A percentile compares a stretch with the other conserved stretches of the same genome.
These are phyloP conservation scores for Aphis gossypii DNA, from an alignment of 1,140 invertebrate genomes.

Conservation along the genomic window DNA sequence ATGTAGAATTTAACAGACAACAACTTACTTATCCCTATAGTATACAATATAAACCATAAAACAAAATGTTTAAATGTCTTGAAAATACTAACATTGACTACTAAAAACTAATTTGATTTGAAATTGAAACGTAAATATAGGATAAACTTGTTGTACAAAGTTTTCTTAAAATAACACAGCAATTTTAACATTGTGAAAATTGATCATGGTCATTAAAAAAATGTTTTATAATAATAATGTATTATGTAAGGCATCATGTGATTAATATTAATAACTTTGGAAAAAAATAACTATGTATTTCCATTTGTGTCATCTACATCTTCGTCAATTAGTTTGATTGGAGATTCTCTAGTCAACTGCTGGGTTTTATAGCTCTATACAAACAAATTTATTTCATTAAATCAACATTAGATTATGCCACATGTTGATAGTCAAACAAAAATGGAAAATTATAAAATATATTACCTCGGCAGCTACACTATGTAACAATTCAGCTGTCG, in stretches of 20 bases:
- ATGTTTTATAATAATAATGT: neutral
- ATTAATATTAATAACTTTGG: neutral
- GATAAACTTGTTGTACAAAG: neutral
- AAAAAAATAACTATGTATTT: neutral
- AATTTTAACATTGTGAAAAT: neutral
- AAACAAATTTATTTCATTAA: neutral
- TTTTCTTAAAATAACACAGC: neutral
- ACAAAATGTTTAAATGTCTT: neutral
- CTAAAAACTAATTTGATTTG: neutral
- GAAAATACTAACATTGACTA: neutral
- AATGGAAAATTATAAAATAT: neutral
- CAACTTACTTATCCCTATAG: neutral
- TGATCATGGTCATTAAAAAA: neutral
- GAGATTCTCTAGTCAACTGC: conserved; percentile 1
- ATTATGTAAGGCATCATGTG: neutral
- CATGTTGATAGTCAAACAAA: neutral
- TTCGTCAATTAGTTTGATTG: conserved; percentile 32
- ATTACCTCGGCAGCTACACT: conserved; percentile 60
- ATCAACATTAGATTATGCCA: neutral
- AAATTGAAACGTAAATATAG: neutral
- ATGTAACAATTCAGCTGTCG: conserved; percentile 60
- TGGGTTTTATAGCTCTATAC: neutral
- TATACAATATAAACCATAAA: conserved; percentile 5
- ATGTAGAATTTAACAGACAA: neutral
- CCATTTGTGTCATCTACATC: neutral